Evolutionary conservation across 2,888 invertebrate genomes (phyloP).

Genomic region (Machimus rusticus): DNA sequence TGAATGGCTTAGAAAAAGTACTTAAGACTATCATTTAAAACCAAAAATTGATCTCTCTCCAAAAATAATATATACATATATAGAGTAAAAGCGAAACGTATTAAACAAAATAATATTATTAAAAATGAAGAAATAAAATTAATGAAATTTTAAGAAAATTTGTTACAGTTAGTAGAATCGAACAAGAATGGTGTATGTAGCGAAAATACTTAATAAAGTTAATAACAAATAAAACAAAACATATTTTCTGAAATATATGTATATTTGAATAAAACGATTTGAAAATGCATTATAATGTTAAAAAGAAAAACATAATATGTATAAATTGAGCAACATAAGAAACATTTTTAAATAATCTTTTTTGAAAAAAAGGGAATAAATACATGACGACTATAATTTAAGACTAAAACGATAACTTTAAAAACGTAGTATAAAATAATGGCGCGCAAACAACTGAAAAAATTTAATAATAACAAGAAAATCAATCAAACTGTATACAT

Average conservation of each 20-base stretch:
- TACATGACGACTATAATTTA: neutral
- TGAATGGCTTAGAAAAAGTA: neutral
- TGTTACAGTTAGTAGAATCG: neutral
- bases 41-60: neutral
- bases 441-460: neutral
- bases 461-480: neutral
- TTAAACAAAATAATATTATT: neutral
- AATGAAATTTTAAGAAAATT: neutral
- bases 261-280: neutral
- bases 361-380: neutral
- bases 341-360: neutral
- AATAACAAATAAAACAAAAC: neutral
- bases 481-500: conserved; percentile 46
- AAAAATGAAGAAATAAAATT: neutral
- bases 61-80: neutral
- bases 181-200: neutral
- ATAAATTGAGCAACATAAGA: neutral
- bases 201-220: neutral
- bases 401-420: neutral
- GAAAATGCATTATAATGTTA: neutral
- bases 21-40: neutral
- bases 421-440: neutral
- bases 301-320: neutral
- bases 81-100: neutral
- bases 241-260: neutral